Conservation (phyloP, 2,888 invertebrate species). For the Pachymerium ferrugineum region DNA sequence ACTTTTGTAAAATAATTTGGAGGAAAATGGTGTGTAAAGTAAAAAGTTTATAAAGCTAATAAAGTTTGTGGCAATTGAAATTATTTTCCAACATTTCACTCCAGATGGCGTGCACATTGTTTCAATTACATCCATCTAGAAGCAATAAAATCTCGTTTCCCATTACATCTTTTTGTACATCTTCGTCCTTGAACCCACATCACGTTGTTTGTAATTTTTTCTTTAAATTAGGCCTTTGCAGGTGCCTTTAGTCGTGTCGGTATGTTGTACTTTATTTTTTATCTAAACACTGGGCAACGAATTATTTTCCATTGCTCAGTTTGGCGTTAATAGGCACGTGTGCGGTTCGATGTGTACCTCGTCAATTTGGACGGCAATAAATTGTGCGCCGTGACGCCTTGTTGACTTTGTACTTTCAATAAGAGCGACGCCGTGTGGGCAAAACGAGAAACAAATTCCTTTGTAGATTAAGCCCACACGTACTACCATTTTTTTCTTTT, state of each 20-base stretch:
- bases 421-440: background rate
- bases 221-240: slow-evolving; percentile 8
- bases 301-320: background rate
- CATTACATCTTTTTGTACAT: background rate
- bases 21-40: too few species aligned
- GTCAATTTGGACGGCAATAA: slow-evolving; percentile 13
- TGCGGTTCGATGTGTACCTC: background rate
- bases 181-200: background rate
- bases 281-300: background rate
- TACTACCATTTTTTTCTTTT: background rate
- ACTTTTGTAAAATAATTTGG: too few species aligned
- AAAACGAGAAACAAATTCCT: slow-evolving; percentile 7
- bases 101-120: too few species aligned
- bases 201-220: slow-evolving; percentile 3
- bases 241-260: slow-evolving; percentile 8
- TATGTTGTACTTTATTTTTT: slow-evolving; percentile 2
- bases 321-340: slow-evolving; percentile 2
- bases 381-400: background rate
- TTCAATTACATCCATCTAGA: too few species aligned
- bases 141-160: too few species aligned
- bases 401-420: slow-evolving; percentile 13
- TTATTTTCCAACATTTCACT: too few species aligned
- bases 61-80: too few species aligned
- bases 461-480: background rate
- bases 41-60: too few species aligned